Base-by-base conservation (phyloP, 2,113 vertebrate genomes). In the Odobenus rosmarus region DNA sequence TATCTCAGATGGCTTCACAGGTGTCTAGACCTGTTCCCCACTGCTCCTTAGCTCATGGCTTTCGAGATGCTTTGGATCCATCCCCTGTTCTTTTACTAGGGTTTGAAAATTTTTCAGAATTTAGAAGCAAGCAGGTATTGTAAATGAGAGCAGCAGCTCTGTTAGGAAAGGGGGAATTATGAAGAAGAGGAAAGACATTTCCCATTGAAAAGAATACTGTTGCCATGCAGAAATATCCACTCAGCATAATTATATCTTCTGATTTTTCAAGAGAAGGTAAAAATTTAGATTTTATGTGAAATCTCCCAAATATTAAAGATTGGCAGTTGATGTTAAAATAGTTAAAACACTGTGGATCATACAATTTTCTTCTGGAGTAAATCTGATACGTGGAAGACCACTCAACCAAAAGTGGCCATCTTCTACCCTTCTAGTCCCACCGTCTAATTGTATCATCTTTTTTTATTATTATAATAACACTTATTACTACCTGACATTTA, bases 211-310 rank as follows among this genome's bases (percentile, higher is more conserved):
- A 28, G 36, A 80, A 59, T 26, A 12, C 36, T 64, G 5, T 51
- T 51, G 36, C 24, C 61, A 88, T 46, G 31, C 53, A 72, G 83
- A 92, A 79, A 84, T 88, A 80, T 7, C 9, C 10, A 53, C 26
- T 3, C 11, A 36, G 7, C 6, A 42, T 46, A 71, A 87, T 55
- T 39, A 28, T 71, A 76, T 74, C n/a, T 90, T 90, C 46, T 71
- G 42, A 83, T 91, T 91, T 93, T 86, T 93, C 13, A 93, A 91
- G 39, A 82, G 51, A 90, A 91, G 24, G 46, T 71, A 77, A 90
- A 59, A 87, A 71, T 94, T 16, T 79, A 61, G 7, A 88, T 69
- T 77, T 92, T 55, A 83, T 39, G 1, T 51, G 36, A 88, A 83
- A 69, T 79, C 21, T 87, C 13, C 28, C 61, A 84, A 79, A 96